A percentile compares a stretch with the other conserved stretches of the same genome.
Evolutionary conservation across 2,113 vertebrate genomes (phyloP).

Genomic region (Ceratotherium simum): DNA sequence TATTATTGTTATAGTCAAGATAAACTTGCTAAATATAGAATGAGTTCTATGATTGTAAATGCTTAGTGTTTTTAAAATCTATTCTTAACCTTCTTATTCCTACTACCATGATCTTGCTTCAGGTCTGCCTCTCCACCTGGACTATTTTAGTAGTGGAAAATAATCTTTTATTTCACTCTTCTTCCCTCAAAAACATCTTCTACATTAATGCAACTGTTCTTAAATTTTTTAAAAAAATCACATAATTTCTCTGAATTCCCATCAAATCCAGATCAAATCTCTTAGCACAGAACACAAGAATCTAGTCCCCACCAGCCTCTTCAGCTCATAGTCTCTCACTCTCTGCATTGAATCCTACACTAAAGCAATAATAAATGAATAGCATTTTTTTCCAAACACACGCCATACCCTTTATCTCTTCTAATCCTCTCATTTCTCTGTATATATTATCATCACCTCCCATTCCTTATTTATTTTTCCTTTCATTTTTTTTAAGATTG

Average conservation of each 20-base stretch:
- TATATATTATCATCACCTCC: not conserved
- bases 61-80: not conserved
- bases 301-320: not conserved
- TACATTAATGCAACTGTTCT: not conserved
- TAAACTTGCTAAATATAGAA: not conserved
- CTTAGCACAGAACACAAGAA: not conserved
- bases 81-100: not conserved
- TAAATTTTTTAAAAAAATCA: not conserved
- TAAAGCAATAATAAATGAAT: not conserved
- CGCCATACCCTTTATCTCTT: not conserved
- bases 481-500: not conserved
- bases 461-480: not conserved
- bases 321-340: not conserved
- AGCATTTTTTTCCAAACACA: not conserved
- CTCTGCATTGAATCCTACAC: not conserved
- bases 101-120: not conserved
- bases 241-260: not conserved
- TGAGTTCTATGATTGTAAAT: not conserved
- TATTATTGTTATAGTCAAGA: not conserved
- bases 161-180: not conserved
- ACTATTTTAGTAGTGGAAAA: not conserved
- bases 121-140: not conserved
- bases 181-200: not conserved
- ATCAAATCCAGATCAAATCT: not conserved
- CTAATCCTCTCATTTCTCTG: not conserved